Evolutionary conservation across 2,797 vertebrate genomes (phyloP), one percentile per base, ranked within the genome.

Genomic region (Esox lucius): DNA sequence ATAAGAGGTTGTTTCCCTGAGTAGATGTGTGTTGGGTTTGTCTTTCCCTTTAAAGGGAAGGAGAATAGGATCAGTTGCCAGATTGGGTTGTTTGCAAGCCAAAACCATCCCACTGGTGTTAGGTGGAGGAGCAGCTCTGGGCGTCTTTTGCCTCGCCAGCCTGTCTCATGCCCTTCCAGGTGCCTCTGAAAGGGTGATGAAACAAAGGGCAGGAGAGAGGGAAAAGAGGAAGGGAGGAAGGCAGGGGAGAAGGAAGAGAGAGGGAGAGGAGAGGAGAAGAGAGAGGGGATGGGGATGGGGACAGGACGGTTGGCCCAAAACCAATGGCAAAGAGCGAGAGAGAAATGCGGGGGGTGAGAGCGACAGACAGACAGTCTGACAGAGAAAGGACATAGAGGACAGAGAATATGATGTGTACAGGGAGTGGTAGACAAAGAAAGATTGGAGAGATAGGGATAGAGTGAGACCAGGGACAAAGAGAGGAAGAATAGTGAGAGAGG

Each of bases 141-240:
- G 73, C 76, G 80, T 88, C 71, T 87, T 83, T 80, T 82, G 82
- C 67, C 0, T 72, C 90, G 86, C 89, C 89, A 89, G 83, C 83
- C 80, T 78, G 84, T 82, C 84, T 86, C 78, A 48, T 82, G 83
- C 75, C 84, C 81, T 85, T 89, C 89, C 90, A 91, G 89, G 88
- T 90, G 79, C 79, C 80, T 86, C 85, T 92, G 88, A 91, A 87
- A 87, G 80, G 75, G 65, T 84, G 85, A 87, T 91, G 88, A 90
- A 91, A 91, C 80, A 73, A 71, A 83, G 78, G 82, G 83, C 59
- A 48, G 72, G 68, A 81, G 79, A 65, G 56, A 51, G 67, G 26
- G 53, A 65, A 22, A 46, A n/a, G 65, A 53, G 31, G 46, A n/a
- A 39, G 8, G 35, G 24, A 71, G 46, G 35, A n/a, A 42, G 48